These are phyloP conservation scores for Luperina nickerlii DNA, from an alignment of 2,888 invertebrate species.

Conservation along the genomic window DNA sequence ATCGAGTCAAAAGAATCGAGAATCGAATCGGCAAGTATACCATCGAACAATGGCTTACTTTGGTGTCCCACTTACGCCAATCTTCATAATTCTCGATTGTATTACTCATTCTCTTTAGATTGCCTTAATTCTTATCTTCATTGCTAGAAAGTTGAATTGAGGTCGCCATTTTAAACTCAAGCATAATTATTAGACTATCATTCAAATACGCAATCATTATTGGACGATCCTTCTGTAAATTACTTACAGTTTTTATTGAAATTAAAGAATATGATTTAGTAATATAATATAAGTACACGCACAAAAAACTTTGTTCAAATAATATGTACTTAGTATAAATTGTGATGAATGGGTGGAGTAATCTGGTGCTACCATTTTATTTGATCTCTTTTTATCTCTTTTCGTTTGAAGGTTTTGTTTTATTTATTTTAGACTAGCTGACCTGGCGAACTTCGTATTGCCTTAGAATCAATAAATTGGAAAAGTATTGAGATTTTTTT, in stretches of 20 bases:
- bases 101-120: conserved; percentile 73
- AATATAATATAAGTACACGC: background rate
- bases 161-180: conserved; percentile 55
- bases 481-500: too few relatives aligned
- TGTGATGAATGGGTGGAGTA: conserved; percentile 25
- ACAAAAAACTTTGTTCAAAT: conserved; percentile 34
- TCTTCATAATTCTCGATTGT: conserved; percentile 79
- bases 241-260: conserved; percentile 48
- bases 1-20: conserved; percentile 53
- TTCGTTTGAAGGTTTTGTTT: background rate
- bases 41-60: conserved; percentile 61
- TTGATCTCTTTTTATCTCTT: conserved; percentile 6
- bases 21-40: conserved; percentile 54
- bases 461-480: too few relatives aligned
- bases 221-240: conserved; percentile 30
- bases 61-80: conserved; percentile 80
- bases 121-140: conserved; percentile 82
- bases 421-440: background rate
- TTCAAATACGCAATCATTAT: conserved; percentile 51
- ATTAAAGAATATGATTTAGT: conserved; percentile 21
- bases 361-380: conserved; percentile 1
- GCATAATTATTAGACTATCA: conserved; percentile 41
- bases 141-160: conserved; percentile 70
- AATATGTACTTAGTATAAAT: conserved; percentile 21
- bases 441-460: too few relatives aligned